These are phyloP conservation scores for Calyptomena viridis DNA, from an alignment of 2,113 vertebrate species.

Conservation along the genomic window DNA sequence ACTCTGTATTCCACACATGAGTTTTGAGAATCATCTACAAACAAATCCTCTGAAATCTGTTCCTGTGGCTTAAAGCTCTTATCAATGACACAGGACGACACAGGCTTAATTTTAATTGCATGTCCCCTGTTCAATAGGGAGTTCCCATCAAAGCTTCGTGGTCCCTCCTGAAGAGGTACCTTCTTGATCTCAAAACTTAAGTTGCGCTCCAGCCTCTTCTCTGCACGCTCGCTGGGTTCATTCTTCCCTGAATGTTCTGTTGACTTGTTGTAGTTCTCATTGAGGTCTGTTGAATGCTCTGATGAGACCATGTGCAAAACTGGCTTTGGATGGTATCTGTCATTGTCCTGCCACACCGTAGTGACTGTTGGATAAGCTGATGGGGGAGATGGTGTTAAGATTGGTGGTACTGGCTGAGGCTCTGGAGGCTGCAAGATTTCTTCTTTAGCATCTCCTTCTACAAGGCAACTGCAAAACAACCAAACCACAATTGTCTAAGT, in stretches of 20 bases:
- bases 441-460: constrained; percentile 93
- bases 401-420: constrained; percentile 94
- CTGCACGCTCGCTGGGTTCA: constrained; percentile 65
- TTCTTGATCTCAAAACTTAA: constrained; percentile 97
- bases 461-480: constrained; percentile 80
- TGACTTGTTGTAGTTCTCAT: constrained; percentile 89
- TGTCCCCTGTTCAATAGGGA: constrained; percentile 82
- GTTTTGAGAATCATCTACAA: constrained; percentile 66
- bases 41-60: constrained; percentile 80
- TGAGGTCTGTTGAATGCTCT: constrained; percentile 84
- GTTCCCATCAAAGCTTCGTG: constrained; percentile 90
- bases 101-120: constrained; percentile 85
- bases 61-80: constrained; percentile 71
- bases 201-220: constrained; percentile 86
- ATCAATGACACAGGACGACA: constrained; percentile 60
- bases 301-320: constrained; percentile 88
- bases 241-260: constrained; percentile 70
- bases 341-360: constrained; percentile 92
- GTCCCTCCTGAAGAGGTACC: constrained; percentile 91
- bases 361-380: constrained; percentile 96
- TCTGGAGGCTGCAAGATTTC: constrained; percentile 97
- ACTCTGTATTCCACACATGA: constrained; percentile 64
- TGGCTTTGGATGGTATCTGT: constrained; percentile 97
- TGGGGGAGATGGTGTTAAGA: constrained; percentile 94
- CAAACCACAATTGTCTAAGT: background rate